Percentiles rank a stretch among this genome's conserved stretches.
These are phyloP conservation scores for Gambusia yucatana DNA, from an alignment of 2,797 vertebrate species.

Conservation along the genomic window DNA sequence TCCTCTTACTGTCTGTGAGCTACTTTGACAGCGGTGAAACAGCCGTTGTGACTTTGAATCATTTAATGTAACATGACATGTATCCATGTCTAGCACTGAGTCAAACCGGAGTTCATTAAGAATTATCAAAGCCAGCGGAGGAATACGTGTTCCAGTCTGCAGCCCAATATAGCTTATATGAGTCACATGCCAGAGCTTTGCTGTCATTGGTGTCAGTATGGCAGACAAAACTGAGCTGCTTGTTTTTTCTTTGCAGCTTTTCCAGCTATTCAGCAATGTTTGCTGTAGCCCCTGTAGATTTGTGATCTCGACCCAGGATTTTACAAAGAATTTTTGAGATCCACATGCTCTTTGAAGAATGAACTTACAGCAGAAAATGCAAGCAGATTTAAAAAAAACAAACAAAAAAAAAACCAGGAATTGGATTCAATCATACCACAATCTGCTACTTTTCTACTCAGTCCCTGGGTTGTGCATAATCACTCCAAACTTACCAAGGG, in stretches of 20 bases:
- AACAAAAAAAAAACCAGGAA: not conserved
- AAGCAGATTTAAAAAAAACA: conserved; percentile 9
- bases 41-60: conserved; percentile 5
- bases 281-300: conserved; percentile 8
- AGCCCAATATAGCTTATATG: conserved; percentile 19
- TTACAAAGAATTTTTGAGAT: not conserved
- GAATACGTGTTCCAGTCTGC: conserved; percentile 10
- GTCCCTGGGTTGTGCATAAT: conserved; percentile 13
- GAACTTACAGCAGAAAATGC: not conserved
- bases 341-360: not conserved
- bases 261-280: conserved; percentile 10
- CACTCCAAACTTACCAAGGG: conserved; percentile 14
- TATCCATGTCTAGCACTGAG: not conserved
- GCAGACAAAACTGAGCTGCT: conserved; percentile 4
- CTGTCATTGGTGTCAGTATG: conserved; percentile 17
- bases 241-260: conserved; percentile 21
- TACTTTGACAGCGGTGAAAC: conserved; percentile 4
- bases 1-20: not conserved
- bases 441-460: conserved; percentile 21
- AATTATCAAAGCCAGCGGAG: conserved; percentile 12
- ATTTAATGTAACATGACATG: conserved; percentile 17
- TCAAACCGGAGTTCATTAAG: conserved; percentile 41
- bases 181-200: conserved; percentile 12
- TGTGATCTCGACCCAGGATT: not conserved
- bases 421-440: conserved; percentile 35